Base-by-base conservation (phyloP, 2,113 vertebrate genomes). In the Arothron firmamentum region DNA sequence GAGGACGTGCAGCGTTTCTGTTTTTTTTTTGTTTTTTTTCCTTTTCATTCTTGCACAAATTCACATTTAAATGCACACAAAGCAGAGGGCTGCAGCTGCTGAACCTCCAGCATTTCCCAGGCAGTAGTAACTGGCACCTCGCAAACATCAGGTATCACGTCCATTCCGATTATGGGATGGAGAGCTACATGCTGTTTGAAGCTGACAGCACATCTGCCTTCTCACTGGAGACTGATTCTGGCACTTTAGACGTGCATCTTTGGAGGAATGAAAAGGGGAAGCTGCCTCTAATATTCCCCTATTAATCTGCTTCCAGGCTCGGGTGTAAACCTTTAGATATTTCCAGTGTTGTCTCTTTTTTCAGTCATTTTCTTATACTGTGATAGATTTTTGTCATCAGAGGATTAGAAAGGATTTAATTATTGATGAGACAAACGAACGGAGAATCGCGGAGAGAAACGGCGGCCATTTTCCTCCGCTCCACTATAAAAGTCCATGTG, bases 181-280 rank as follows among this genome's bases (percentile, higher is more conserved):
- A 88, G 85, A 88, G 88, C 90, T 92, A 88, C 90, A 88, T 80
- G 74, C 79, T 91, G 89, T 91, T 92, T 89, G 87, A 77, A 92
- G 89, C 88, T 93, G 92, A 95, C 93, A 92, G 91, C 88, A 59
- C 88, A 93, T 93, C 91, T 94, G 87, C 88, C 87, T 90, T 78
- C 82, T 90, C 90, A 84, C 84, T 81, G 77, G 87, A 90, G 93
- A 94, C 91, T 92, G 90, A 89, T 87, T 80, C 65, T 92, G 92
- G 88, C 89, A 91, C 91, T 91, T 92, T 90, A 92, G 91, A 94
- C 91, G 92, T 89, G 91, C 78, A 79, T 91, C 88, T 91, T 86
- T 68, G 70, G 61, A 88, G 84, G 77, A 83, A 76, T 88, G 76
- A 72, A 75, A n/a, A 47, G 19, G 50, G 50, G 49, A 69, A 56